A percentile compares a stretch with the other conserved stretches of the same genome.
phyloP scores from a whole-genome alignment of 1,140 invertebrate species.

The Camponotus floridanus region DNA sequence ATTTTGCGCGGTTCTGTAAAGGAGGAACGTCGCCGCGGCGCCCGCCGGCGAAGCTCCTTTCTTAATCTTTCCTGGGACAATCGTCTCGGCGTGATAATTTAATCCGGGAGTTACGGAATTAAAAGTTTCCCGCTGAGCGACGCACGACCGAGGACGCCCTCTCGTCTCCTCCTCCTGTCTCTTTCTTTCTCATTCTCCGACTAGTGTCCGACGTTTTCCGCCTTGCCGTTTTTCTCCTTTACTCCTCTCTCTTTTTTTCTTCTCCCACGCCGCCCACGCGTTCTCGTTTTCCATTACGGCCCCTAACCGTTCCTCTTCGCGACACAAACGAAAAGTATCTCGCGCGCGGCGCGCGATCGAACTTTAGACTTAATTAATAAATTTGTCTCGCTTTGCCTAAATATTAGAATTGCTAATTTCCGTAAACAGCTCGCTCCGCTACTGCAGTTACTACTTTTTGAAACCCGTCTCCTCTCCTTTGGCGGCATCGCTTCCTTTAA shows the following conservation, averaged over 20 bases:
- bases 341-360: slow-evolving; percentile 18
- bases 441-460: slow-evolving; percentile 6
- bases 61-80: slow-evolving; percentile 83
- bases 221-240: slow-evolving; percentile 2
- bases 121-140: slow-evolving; percentile 83
- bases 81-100: slow-evolving; percentile 83
- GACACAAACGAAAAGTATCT: slow-evolving; percentile 38
- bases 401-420: slow-evolving; percentile 80
- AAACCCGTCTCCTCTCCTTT: slow-evolving; percentile 32
- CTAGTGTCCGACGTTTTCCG: slow-evolving; percentile 35
- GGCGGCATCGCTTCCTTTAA: slow-evolving; percentile 31
- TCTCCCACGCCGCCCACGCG: not conserved
- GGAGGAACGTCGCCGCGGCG: slow-evolving; percentile 67
- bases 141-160: slow-evolving; percentile 69
- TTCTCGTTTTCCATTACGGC: slow-evolving; percentile 21
- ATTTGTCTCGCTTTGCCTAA: slow-evolving; percentile 70
- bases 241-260: not conserved
- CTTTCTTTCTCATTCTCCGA: slow-evolving; percentile 13
- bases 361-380: slow-evolving; percentile 77
- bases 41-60: slow-evolving; percentile 73
- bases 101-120: slow-evolving; percentile 84
- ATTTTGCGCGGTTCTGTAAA: slow-evolving; percentile 65
- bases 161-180: slow-evolving; percentile 30
- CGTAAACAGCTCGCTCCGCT: slow-evolving; percentile 72
- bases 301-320: not conserved